These are phyloP conservation scores for Agonopterix arenella DNA, from an alignment of 2,888 invertebrate species.

Conservation along the genomic window DNA sequence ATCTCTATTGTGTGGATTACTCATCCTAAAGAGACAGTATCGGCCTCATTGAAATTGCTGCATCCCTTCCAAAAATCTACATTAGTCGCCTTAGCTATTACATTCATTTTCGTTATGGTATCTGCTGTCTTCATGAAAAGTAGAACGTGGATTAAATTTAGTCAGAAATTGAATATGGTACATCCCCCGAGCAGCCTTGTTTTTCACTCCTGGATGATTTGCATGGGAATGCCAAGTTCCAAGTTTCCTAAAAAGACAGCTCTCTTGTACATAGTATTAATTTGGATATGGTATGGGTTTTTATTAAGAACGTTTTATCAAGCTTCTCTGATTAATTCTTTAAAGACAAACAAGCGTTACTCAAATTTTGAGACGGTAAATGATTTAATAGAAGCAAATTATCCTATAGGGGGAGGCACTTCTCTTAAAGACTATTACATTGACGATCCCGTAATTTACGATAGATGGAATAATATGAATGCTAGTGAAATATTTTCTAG, in stretches of 20 bases:
- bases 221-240: slow-evolving; percentile 45
- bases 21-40: slow-evolving; percentile 34
- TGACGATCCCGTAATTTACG: slow-evolving; percentile 36
- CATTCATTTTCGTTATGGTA: slow-evolving; percentile 35
- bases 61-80: slow-evolving; percentile 38
- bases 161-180: slow-evolving; percentile 12
- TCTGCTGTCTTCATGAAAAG: slow-evolving; percentile 32
- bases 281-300: slow-evolving; percentile 57
- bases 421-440: slow-evolving; percentile 49
- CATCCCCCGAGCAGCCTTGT: slow-evolving; percentile 26
- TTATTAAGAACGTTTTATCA: slow-evolving; percentile 57
- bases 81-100: slow-evolving; percentile 32
- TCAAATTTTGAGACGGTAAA: slow-evolving; percentile 39
- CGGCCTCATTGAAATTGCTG: slow-evolving; percentile 47
- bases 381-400: slow-evolving; percentile 39
- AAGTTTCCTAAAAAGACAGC: slow-evolving; percentile 37
- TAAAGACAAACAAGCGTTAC: slow-evolving; percentile 44
- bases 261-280: slow-evolving; percentile 31
- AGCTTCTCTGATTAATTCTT: slow-evolving; percentile 46
- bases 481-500: slow-evolving; percentile 28
- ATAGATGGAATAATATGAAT: slow-evolving; percentile 39
- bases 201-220: slow-evolving; percentile 49
- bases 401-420: slow-evolving; percentile 46
- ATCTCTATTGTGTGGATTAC: slow-evolving; percentile 45
- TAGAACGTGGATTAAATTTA: slow-evolving; percentile 20